Conservation (phyloP, 2,113 vertebrate genomes). For the Panthera tigris region DNA sequence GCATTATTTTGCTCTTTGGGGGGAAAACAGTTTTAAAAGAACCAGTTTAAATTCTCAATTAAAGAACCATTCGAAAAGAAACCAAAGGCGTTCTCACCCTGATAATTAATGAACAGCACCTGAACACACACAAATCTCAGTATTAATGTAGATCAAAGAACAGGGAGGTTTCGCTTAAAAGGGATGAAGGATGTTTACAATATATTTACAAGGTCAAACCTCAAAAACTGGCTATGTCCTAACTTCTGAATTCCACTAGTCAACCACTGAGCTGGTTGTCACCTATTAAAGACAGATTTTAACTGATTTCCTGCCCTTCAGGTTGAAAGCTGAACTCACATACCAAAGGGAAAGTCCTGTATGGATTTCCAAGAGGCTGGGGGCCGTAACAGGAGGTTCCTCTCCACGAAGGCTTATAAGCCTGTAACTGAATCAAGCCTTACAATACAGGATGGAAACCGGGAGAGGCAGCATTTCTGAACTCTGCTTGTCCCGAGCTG, state of each 20-base stretch:
- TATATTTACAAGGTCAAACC: background rate
- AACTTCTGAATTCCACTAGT: background rate
- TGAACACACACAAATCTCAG: background rate
- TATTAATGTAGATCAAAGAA: background rate
- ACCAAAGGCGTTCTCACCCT: background rate
- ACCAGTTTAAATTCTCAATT: conserved; percentile 34
- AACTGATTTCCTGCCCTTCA: background rate
- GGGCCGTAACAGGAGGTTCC: background rate
- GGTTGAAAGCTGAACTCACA: background rate
- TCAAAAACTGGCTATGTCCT: background rate
- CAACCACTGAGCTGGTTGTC: background rate
- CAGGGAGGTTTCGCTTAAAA: background rate
- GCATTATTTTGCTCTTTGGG: background rate
- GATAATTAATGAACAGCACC: background rate
- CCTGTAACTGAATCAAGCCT: background rate
- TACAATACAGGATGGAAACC: background rate
- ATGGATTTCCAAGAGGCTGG: background rate
- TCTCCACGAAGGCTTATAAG: background rate
- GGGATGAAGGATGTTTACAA: background rate
- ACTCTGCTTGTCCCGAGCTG: background rate
- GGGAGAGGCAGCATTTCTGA: background rate
- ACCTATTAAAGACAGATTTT: background rate
- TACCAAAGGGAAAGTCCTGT: background rate
- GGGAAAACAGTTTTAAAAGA: background rate
- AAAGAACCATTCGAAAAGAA: conserved; percentile 41